Conservation (phyloP, 2,113 vertebrate species). For the Hypomesus transpacificus region DNA sequence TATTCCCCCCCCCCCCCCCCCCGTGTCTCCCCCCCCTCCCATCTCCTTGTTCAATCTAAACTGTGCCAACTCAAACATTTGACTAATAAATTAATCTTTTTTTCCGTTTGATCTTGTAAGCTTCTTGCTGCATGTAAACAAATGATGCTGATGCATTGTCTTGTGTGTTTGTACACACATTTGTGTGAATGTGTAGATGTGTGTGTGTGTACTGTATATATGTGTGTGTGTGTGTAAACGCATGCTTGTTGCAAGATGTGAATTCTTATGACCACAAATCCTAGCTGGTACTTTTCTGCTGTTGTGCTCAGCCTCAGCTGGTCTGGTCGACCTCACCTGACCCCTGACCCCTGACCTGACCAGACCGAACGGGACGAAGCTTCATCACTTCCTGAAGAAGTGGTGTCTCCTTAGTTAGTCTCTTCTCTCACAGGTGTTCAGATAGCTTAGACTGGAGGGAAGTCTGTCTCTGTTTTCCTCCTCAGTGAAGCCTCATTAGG, state of each 20-base stretch:
- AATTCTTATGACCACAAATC: no score
- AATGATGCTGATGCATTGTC: slow-evolving; percentile 32
- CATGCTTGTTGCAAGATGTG: no score
- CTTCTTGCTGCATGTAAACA: slow-evolving; percentile 30
- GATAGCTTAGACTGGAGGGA: not conserved
- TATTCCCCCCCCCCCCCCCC: slow-evolving; percentile 5
- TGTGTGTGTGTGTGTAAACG: no score
- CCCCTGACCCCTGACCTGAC: not conserved
- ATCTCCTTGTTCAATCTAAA: slow-evolving; percentile 24
- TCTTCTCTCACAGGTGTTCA: slow-evolving; percentile 6
- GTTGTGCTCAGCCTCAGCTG: no score
- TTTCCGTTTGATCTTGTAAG: slow-evolving; percentile 31
- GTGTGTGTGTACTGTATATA: no score
- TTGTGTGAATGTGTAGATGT: no score
- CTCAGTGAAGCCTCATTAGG: slow-evolving; percentile 15
- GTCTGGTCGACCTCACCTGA: no score
- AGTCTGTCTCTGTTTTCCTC: not conserved
- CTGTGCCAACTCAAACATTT: slow-evolving; percentile 23
- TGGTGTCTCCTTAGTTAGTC: slow-evolving; percentile 2
- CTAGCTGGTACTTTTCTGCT: no score
- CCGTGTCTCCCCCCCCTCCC: not conserved
- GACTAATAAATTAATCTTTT: slow-evolving; percentile 35
- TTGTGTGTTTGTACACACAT: no score
- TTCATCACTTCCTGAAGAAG: slow-evolving; percentile 5
- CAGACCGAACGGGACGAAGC: not conserved